phyloP scores from a whole-genome alignment of 2,888 invertebrate species.

The Amphipoea lucens region DNA sequence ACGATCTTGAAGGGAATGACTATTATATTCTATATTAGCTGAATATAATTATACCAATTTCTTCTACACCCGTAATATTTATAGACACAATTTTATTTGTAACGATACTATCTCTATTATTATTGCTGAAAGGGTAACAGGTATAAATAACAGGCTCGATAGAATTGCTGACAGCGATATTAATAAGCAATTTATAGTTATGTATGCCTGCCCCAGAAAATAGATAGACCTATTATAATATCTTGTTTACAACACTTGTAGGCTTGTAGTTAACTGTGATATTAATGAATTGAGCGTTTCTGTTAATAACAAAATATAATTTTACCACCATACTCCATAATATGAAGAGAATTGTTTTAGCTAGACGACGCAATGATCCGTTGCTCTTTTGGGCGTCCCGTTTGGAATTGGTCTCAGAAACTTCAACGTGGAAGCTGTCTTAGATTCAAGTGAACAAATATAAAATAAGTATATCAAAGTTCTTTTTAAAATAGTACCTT shows the following conservation, averaged over 20 bases:
- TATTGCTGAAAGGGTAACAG: background rate
- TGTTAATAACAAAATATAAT: background rate
- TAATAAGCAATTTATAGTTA: slow-evolving; percentile 8
- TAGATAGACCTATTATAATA: background rate
- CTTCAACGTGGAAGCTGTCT: background rate
- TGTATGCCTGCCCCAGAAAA: slow-evolving; percentile 1
- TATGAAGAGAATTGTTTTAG: background rate
- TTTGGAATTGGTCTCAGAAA: background rate
- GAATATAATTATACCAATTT: background rate
- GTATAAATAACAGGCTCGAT: slow-evolving; percentile 6
- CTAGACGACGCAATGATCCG: too few species aligned
- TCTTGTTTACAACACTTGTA: background rate
- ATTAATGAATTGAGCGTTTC: background rate
- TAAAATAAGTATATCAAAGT: too few species aligned
- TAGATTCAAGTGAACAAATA: background rate
- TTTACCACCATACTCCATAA: background rate
- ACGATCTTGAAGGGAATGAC: background rate
- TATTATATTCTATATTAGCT: too few species aligned
- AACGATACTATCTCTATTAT: background rate
- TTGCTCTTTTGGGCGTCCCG: background rate
- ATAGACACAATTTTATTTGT: slow-evolving; percentile 1
- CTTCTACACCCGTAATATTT: background rate
- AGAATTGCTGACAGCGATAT: slow-evolving; percentile 5
- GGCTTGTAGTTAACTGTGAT: background rate
- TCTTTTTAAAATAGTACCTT: background rate